Conservation (phyloP, 2,888 invertebrate species). For the Bellardia bayeri region DNA sequence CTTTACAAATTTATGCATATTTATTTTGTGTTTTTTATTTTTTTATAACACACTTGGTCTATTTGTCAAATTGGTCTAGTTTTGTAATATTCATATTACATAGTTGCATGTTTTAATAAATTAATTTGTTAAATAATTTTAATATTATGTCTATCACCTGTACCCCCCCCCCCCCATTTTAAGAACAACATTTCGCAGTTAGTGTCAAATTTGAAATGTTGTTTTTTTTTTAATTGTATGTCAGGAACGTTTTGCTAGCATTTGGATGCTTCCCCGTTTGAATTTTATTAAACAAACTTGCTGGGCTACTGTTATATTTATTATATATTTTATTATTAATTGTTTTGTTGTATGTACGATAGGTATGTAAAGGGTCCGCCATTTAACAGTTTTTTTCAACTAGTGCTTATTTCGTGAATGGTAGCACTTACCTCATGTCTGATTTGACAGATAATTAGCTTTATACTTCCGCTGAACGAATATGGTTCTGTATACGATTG, state of each 20-base stretch:
- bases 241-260: not conserved
- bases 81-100: conserved; percentile 34
- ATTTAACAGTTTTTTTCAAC: no score
- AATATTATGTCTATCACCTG: not conserved
- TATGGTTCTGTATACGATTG: no score
- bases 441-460: no score
- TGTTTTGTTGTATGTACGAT: not conserved
- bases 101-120: conserved; percentile 34
- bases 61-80: conserved; percentile 45
- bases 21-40: not conserved
- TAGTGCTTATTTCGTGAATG: no score
- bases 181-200: not conserved
- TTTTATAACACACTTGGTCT: not conserved
- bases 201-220: not conserved
- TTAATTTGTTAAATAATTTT: conserved; percentile 29
- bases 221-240: not conserved
- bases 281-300: conserved; percentile 39
- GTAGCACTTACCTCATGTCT: no score
- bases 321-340: conserved; percentile 24
- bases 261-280: conserved; percentile 7
- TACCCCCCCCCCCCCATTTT: not conserved
- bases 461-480: no score
- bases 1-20: not conserved
- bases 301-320: conserved; percentile 21
- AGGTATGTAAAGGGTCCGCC: no score